Evolutionary conservation across 1,140 invertebrate species (phyloP), one percentile per base, ranked within the genome.

Genomic region (Bactericera cockerelli): DNA sequence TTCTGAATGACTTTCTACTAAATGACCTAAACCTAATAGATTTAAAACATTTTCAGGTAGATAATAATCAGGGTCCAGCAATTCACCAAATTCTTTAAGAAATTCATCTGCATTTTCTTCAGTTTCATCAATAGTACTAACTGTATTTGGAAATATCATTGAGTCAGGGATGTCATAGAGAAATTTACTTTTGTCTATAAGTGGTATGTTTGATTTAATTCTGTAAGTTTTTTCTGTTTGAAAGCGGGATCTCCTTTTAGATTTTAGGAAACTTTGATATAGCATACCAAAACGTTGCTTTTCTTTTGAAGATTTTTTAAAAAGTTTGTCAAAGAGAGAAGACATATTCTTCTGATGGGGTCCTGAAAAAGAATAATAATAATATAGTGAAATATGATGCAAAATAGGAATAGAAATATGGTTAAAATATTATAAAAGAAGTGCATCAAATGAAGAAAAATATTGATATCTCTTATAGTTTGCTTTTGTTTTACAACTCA

Each of bases 181-280:
- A n/a, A 49, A 49, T 49, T 49, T 49, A 49, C 42, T 49, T 49
- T 49, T 49, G 42, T 49, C 42, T 49, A 49, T 49, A 6, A 49
- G 42, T 8, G 42, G 19, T 49, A 16, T 10, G 4, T 16, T 49
- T 4, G 42, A 16, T n/a, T 49, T 49, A 8, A 49, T 49, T 4
- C 28, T 4, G 19, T 49, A 49, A 6, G 42, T 49, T 49, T 49
- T 22, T 8, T 49, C 22, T 49, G n/a, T 16, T 49, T 22, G 42
- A 49, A 10, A 49, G 4, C n/a, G 4, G 22, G n/a, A 6, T 16
- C 42, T 49, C 22, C n/a, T 49, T 49, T 49, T 49, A n/a, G 42
- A 49, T n/a, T 49, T 49, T 4, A 49, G 22, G 22, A 49, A 49
- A 49, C 42, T 49, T 49, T 49, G n/a, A n/a, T 49, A 49, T n/a